Evolutionary conservation across 2,797 vertebrate species (phyloP), one percentile per base, ranked within the genome.

Genomic region (Aselliscus stoliczkanus): DNA sequence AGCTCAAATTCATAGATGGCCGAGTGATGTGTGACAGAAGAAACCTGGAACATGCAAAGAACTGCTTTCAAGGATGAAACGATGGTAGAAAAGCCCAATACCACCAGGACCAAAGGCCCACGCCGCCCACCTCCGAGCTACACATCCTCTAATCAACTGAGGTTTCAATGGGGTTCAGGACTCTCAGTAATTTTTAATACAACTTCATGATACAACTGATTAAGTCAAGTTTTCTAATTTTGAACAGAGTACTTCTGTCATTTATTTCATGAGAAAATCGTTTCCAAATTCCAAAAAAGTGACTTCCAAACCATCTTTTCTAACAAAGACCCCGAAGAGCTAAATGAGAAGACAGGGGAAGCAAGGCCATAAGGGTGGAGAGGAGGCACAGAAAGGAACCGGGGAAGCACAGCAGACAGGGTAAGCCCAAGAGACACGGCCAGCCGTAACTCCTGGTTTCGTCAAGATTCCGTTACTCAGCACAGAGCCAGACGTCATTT

Each of bases 401-500:
- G 27, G 37, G 25, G 15, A 90, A 21, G 8, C 15, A 37, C 7
- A 60, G 31, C 39, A 67, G 58, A 10, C 50, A 31, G 42, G 29
- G 47, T 98, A 97, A 97, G 65, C 25, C 58, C 97, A 96, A 96
- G 97, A 97, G 97, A 98, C 0, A 10, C 89, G 94, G 95, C 94
- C 60, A 90, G 92, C 37, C 80, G 90, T 97, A 98, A 93, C 95
- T 97, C 95, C 97, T 94, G 85, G 94, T 94, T 96, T 70, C 77
- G 92, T 96, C 83, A 89, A 87, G 94, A 96, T 90, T 69, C 72
- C 7, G 39, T 94, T 79, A 52, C 83, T 73, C 94, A 79, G 52
- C 20, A 56, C 25, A 81, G 72, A 88, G 97, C 90, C 85, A 96
- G 96, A 97, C 97, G 98, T 98, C 98, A 99, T 97, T 98, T 98